A percentile compares a stretch with the other conserved stretches of the same genome.
Conservation (phyloP, 1,140 invertebrate species). For the Bilobella aurantiaca region DNA sequence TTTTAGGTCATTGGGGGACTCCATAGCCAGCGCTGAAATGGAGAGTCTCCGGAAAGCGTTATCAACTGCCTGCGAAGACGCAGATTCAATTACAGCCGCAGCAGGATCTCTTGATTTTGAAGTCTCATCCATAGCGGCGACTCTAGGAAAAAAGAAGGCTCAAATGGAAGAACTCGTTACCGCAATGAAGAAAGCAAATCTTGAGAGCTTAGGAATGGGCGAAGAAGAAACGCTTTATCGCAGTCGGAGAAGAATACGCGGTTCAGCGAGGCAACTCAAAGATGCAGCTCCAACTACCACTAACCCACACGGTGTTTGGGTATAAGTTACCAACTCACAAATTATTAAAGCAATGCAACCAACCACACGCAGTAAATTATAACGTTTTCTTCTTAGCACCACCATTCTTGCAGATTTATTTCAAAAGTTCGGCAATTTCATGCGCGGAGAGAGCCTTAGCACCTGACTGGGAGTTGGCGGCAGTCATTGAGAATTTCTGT, state of each 20-base stretch:
- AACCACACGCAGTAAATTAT: too few relatives aligned
- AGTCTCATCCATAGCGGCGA: constrained; percentile 40
- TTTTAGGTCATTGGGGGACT: constrained; percentile 13
- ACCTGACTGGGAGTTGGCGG: too few relatives aligned
- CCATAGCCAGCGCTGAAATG: constrained; percentile 52
- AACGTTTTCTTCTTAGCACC: neutral
- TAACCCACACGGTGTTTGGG: constrained; percentile 92
- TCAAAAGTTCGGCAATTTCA: constrained; percentile 1
- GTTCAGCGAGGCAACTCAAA: constrained; percentile 77
- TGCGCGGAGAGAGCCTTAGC: neutral
- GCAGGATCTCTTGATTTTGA: constrained; percentile 69
- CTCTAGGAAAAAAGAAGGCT: constrained; percentile 50
- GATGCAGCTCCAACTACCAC: constrained; percentile 87
- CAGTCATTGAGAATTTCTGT: too few relatives aligned
- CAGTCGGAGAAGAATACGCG: constrained; percentile 77
- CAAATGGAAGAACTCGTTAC: constrained; percentile 72
- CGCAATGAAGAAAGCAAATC: constrained; percentile 84
- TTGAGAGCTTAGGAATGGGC: constrained; percentile 49
- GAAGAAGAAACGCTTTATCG: constrained; percentile 56
- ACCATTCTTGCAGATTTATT: neutral
- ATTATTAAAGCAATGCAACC: neutral
- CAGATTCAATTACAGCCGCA: constrained; percentile 65
- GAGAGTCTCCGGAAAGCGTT: constrained; percentile 68
- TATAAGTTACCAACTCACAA: constrained; percentile 45
- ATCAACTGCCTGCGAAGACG: constrained; percentile 66